A percentile compares a stretch with the other conserved stretches of the same genome.
phyloP scores from a whole-genome alignment of 2,888 invertebrate species.

The Drosophila fungiperda region DNA sequence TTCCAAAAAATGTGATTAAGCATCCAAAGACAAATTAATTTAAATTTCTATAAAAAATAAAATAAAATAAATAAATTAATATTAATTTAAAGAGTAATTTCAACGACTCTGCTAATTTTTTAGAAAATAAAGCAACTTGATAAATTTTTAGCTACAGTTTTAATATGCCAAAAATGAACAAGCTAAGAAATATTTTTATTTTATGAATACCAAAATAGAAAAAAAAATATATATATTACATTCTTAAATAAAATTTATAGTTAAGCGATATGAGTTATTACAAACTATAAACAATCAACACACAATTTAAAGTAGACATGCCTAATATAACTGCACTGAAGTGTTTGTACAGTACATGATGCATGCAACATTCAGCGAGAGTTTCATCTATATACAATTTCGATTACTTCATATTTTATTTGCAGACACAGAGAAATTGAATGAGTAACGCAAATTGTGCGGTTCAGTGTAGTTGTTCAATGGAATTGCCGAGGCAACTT shows the following conservation, averaged over 20 bases:
- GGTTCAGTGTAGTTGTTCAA: conserved; percentile 62
- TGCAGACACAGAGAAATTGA: conserved; percentile 21
- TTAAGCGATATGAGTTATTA: background rate
- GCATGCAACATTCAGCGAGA: background rate
- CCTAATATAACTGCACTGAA: background rate
- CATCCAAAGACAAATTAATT: background rate
- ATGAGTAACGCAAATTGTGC: conserved; percentile 44
- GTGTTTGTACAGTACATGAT: background rate
- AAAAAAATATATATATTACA: background rate
- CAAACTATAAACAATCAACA: background rate
- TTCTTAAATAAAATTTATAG: background rate
- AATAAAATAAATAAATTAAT: background rate
- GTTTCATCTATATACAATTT: background rate
- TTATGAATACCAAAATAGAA: too few relatives aligned
- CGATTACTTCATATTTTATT: background rate
- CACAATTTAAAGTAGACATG: too few relatives aligned
- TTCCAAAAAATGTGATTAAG: background rate
- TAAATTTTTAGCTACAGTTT: background rate
- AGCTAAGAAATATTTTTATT: background rate
- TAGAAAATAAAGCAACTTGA: background rate
- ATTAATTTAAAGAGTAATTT: background rate
- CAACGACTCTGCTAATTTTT: background rate
- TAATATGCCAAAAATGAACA: too few relatives aligned
- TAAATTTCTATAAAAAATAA: background rate
- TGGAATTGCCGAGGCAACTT: conserved; percentile 35